These are phyloP conservation scores for Notoglanidium macrostoma DNA, from an alignment of 2,797 vertebrate genomes.

Conservation along the genomic window DNA sequence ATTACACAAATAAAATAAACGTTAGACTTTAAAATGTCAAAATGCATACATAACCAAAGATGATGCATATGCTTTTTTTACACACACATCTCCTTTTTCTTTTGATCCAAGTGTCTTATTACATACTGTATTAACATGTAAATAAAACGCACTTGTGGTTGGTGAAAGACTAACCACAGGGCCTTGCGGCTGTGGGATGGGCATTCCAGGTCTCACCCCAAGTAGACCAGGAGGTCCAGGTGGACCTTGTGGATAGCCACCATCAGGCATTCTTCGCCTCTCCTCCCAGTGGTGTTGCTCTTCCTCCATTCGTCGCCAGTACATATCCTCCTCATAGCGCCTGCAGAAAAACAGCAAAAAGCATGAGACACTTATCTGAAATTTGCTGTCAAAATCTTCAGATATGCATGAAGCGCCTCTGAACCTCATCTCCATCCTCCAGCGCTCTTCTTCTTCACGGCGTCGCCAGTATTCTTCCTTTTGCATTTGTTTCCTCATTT, in stretches of 20 bases:
- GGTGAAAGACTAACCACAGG: slow-evolving; percentile 80
- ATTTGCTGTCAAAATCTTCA: neutral
- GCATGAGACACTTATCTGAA: neutral
- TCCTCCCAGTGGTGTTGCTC: slow-evolving; percentile 98
- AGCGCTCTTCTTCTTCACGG: slow-evolving; percentile 94
- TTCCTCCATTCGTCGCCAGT: slow-evolving; percentile 97
- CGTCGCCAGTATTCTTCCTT: slow-evolving; percentile 98
- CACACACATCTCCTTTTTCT: neutral
- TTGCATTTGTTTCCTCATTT: slow-evolving; percentile 99
- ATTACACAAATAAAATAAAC: neutral
- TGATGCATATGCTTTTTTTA: neutral
- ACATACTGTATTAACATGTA: neutral
- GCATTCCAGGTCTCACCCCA: slow-evolving; percentile 93
- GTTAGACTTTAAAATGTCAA: neutral
- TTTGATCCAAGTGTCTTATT: neutral
- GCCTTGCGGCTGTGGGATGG: slow-evolving; percentile 88
- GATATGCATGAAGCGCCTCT: neutral
- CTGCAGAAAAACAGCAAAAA: slow-evolving; percentile 66
- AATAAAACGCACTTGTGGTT: slow-evolving; percentile 2
- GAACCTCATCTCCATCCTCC: slow-evolving; percentile 99
- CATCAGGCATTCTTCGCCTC: slow-evolving; percentile 89
- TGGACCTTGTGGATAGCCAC: slow-evolving; percentile 89
- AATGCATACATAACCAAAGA: neutral
- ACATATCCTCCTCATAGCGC: slow-evolving; percentile 97
- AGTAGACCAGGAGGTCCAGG: slow-evolving; percentile 90